Percentiles rank a stretch among this genome's conserved stretches.
Conservation (phyloP, 2,888 invertebrate genomes). For the Apamea monoglypha region DNA sequence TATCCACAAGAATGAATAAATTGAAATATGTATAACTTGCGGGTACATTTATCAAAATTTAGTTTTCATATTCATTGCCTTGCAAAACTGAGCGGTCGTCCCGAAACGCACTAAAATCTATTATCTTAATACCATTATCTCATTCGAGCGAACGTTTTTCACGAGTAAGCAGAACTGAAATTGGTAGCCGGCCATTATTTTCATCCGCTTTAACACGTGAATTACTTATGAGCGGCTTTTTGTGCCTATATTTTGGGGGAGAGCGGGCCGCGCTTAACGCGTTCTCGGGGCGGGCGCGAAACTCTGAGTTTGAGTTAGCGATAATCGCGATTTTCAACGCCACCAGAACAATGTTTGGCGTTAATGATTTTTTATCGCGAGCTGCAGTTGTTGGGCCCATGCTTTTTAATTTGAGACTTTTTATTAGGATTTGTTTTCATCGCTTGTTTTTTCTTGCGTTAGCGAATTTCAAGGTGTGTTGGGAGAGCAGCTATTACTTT, state of each 20-base stretch:
- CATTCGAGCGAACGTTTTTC: conserved; percentile 55
- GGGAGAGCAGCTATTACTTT: neutral
- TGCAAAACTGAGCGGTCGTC: conserved; percentile 25
- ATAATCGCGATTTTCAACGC: conserved; percentile 75
- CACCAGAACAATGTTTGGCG: conserved; percentile 67
- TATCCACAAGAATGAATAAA: conserved; percentile 37
- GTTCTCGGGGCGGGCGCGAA: conserved; percentile 45
- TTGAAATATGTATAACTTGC: conserved; percentile 46
- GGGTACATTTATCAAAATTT: conserved; percentile 35
- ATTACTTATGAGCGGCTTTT: conserved; percentile 70
- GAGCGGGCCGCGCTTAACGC: conserved; percentile 43
- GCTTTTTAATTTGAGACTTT: conserved; percentile 51
- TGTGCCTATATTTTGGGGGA: conserved; percentile 62
- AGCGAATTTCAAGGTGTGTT: conserved; percentile 21
- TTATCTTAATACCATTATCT: conserved; percentile 60
- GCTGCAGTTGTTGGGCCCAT: conserved; percentile 50
- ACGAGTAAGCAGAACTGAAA: conserved; percentile 59
- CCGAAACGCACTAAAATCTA: conserved; percentile 49
- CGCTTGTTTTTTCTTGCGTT: conserved; percentile 26
- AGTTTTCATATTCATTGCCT: conserved; percentile 30
- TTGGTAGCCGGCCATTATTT: conserved; percentile 62
- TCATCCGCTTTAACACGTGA: conserved; percentile 63
- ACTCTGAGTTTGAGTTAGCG: conserved; percentile 69
- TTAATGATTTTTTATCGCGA: conserved; percentile 63
- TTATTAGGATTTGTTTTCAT: conserved; percentile 45